Evolutionary conservation across 1,140 invertebrate genomes (phyloP), one percentile per base, ranked within the genome.

Genomic region (Eueides isabella): DNA sequence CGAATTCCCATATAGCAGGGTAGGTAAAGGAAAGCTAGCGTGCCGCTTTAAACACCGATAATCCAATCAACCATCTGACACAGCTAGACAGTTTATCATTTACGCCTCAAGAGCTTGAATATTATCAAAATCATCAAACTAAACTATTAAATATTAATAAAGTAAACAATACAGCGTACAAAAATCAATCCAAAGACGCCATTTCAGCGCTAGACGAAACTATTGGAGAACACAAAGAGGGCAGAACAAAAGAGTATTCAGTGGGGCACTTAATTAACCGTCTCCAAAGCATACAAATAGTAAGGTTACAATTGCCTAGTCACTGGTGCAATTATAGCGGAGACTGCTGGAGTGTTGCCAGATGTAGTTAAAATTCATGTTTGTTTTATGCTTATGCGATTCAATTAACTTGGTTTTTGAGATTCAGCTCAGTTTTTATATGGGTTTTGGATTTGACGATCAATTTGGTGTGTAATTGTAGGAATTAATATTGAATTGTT

Each of bases 251-350:
- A 77, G 48, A 62, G 61, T 67, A 74, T 68, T 67, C 65, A 78
- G 78, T 73, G 61, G 73, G 74, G 35, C 64, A 75, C 76, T 78
- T 80, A 80, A 80, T 80, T 80, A 80, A 79, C 67, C 71, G 78
- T 80, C 71, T 75, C 74, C 73, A 75, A 78, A 75, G 77, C 79
- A 80, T 77, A 77, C 79, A 78, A 80, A 78, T 75, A 78, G 72
- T 71, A 77, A 73, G 69, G 73, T 70, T 76, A 72, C 78, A 77
- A 80, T 80, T 75, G 79, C 75, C 72, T 76, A 73, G 70, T 74
- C 35, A 38, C 75, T 62, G 70, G n/a, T 71, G 73, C 71, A 80
- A 80, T 80, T 80, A 80, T 76, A 70, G 71, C 14, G 35, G 35
- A 38, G 35, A 44, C 41, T 72, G 35, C 74, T 80, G 79, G 79